Evolutionary conservation across 1,140 invertebrate species (phyloP), one percentile per base, ranked within the genome.

Genomic region (Meteorus sp.): DNA sequence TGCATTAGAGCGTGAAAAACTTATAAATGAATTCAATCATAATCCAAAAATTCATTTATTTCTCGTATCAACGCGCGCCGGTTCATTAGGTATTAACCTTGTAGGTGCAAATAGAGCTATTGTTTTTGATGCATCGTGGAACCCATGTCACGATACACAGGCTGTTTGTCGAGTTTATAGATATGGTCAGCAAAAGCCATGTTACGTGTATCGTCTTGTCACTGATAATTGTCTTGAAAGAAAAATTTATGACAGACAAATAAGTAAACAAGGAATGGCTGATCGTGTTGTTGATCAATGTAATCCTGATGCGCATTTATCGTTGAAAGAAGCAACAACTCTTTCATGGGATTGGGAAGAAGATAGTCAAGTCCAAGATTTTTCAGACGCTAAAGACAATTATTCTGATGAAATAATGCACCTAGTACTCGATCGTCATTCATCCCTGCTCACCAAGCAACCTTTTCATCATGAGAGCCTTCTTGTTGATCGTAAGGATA

Each of bases 141-240:
- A 99, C 82, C 97, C 97, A n/a, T 98, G 97, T 72, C 96, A 99
- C 75, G 97, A 99, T 74, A 97, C 95, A 1, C 97, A 99, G 79
- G 97, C 97, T 48, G 95, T 99, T 1, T 99, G 97, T 77, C 82
- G 97, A 68, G 95, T 99, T 31, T 99, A 98, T 76, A 86, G 87
- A 66, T 98, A 98, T 76, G 96, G 97, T 0, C 97, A 99, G 77
- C 84, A 86, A 61, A 98, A 97, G 73, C 90, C 89, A 0, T 97
- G 94, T 68, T 97, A 91, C 76, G 94, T 99, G 3, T 99, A 99
- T 78, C 86, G 97, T 44, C 84, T 99, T 35, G 94, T 99, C 1
- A 97, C 94, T 67, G 96, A 98, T 76, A 97, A 94, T 75, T 97
- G 93, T 61, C 83, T 99, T 45, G 97, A 99, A 73, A 95, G 95